phyloP scores from a whole-genome alignment of 2,113 vertebrate species.

The Macquaria ambigua region DNA sequence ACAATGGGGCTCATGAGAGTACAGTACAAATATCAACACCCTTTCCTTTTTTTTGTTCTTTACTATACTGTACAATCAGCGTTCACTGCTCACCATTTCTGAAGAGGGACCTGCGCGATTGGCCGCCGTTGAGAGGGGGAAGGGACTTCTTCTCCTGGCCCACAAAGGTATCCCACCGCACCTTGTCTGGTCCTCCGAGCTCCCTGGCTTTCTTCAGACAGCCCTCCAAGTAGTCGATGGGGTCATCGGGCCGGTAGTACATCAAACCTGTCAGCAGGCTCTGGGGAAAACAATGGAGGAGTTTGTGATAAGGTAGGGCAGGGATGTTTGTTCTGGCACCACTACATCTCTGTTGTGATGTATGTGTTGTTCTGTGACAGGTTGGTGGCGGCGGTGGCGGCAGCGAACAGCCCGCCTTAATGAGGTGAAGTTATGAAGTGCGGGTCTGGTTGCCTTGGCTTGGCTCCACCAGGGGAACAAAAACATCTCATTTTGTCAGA shows the following conservation, averaged over 20 bases:
- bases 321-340: conserved; percentile 1
- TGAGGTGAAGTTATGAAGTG: conserved; percentile 43
- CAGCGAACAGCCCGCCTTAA: neutral
- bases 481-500: conserved; percentile 43
- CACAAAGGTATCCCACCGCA: conserved; percentile 98
- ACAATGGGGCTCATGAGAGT: neutral
- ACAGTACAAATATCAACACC: conserved; percentile 16
- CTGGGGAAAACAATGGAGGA: conserved; percentile 79
- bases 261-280: conserved; percentile 97
- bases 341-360: neutral
- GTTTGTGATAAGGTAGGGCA: neutral
- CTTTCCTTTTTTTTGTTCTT: conserved; percentile 28
- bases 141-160: conserved; percentile 96
- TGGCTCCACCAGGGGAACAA: conserved; percentile 16
- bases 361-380: conserved; percentile 15
- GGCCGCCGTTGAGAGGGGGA: conserved; percentile 95
- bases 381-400: neutral
- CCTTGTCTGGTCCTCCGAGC: conserved; percentile 93
- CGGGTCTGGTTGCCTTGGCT: conserved; percentile 32
- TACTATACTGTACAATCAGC: neutral
- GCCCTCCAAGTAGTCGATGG: conserved; percentile 94
- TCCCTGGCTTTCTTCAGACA: conserved; percentile 96
- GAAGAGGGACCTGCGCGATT: conserved; percentile 93
- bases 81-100: conserved; percentile 91
- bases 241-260: conserved; percentile 96